Conservation (phyloP, 1,140 invertebrate species). For the Ylistrum balloti region DNA sequence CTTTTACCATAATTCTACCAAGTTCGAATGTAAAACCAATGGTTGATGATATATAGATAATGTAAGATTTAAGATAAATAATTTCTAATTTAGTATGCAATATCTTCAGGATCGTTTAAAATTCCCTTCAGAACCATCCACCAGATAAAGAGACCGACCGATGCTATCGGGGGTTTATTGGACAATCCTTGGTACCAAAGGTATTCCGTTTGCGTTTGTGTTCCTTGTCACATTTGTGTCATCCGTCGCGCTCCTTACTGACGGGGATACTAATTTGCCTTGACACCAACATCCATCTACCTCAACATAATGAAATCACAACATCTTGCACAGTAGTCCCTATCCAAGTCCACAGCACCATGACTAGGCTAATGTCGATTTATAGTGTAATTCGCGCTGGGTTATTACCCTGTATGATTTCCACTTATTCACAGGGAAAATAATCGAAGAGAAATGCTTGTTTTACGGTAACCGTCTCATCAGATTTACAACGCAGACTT, state of each 20-base stretch:
- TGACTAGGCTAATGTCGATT: slow-evolving; percentile 15
- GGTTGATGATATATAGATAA: too few species aligned
- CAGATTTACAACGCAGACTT: background rate
- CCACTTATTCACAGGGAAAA: slow-evolving; percentile 9
- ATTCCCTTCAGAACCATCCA: too few species aligned
- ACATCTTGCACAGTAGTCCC: slow-evolving; percentile 36
- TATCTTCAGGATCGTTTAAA: too few species aligned
- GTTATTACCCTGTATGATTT: background rate
- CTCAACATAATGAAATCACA: slow-evolving; percentile 27
- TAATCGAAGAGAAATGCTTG: background rate
- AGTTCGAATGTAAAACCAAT: too few species aligned
- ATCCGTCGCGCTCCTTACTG: background rate
- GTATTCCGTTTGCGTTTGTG: background rate
- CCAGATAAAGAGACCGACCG: too few species aligned
- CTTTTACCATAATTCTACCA: too few species aligned
- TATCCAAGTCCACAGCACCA: background rate
- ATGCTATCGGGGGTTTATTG: background rate
- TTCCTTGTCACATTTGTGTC: background rate
- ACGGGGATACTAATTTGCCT: slow-evolving; percentile 16
- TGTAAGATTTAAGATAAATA: too few species aligned
- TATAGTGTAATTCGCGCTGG: background rate
- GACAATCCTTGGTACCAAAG: background rate
- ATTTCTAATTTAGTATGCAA: too few species aligned
- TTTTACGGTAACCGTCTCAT: background rate
- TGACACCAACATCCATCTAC: slow-evolving; percentile 3